Conservation (phyloP, 2,888 invertebrate species). For the Oegoconia quadripuncta region DNA sequence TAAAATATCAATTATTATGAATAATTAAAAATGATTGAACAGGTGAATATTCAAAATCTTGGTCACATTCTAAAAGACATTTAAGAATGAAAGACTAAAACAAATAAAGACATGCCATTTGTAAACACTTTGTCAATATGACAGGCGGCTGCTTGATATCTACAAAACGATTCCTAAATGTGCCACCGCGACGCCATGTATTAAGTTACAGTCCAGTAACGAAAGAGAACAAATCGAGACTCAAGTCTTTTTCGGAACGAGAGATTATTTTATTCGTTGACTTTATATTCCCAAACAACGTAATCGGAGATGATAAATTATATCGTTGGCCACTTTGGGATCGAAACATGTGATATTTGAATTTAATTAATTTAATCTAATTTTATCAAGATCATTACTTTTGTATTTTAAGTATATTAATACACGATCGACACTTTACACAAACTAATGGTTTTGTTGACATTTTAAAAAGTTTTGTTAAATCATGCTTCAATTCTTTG, state of each 20-base stretch:
- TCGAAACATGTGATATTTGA: slow-evolving; percentile 10
- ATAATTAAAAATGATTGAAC: no score
- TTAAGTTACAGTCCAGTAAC: slow-evolving; percentile 54
- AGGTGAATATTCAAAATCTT: no score
- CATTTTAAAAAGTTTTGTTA: neutral
- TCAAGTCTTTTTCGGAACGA: slow-evolving; percentile 42
- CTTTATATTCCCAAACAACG: slow-evolving; percentile 50
- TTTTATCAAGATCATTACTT: neutral
- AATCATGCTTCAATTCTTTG: neutral
- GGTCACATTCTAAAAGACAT: neutral
- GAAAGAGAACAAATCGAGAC: slow-evolving; percentile 50
- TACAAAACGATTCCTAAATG: slow-evolving; percentile 40
- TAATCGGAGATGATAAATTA: slow-evolving; percentile 53
- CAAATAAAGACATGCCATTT: slow-evolving; percentile 26
- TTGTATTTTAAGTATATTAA: neutral
- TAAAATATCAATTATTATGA: no score
- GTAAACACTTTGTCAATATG: slow-evolving; percentile 43
- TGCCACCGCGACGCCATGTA: slow-evolving; percentile 53
- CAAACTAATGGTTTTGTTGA: neutral
- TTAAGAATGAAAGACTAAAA: slow-evolving; percentile 21
- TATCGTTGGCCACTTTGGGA: slow-evolving; percentile 34
- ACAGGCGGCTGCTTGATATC: slow-evolving; percentile 50
- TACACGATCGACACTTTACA: no score
- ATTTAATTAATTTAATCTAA: slow-evolving; percentile 13
- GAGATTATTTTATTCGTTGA: slow-evolving; percentile 55